Evolutionary conservation across 2,113 vertebrate genomes (phyloP).

Genomic region (Polyodon spathula): DNA sequence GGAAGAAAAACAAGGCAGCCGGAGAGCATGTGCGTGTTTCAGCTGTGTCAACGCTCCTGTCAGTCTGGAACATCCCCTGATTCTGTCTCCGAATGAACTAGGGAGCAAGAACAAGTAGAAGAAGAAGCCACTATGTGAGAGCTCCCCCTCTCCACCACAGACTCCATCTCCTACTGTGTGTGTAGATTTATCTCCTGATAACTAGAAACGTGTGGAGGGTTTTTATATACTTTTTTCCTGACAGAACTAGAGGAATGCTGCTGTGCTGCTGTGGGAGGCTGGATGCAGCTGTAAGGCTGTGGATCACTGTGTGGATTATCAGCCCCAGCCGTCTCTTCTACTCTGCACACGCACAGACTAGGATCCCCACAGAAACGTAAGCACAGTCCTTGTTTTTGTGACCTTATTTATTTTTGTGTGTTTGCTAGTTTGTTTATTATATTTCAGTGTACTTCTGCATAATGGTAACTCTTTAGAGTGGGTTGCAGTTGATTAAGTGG

Average conservation of each 20-base stretch:
- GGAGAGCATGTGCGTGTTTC: not conserved
- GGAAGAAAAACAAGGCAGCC: not conserved
- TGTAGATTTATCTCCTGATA: too few species aligned
- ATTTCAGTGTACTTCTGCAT: not conserved
- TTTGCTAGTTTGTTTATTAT: not conserved
- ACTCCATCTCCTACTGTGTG: not conserved
- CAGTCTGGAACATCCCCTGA: not conserved
- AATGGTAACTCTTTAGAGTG: not conserved
- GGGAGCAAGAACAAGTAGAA: not conserved
- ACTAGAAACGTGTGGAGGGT: too few species aligned
- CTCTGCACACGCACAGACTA: conserved; percentile 53
- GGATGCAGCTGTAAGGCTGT: conserved; percentile 6
- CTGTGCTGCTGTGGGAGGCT: not conserved
- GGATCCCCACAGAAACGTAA: conserved; percentile 81
- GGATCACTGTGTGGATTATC: conserved; percentile 54
- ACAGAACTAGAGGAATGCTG: not conserved
- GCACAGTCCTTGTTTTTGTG: conserved; percentile 28
- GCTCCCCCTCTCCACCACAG: not conserved
- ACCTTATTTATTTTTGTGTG: not conserved
- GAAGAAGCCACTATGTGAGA: not conserved
- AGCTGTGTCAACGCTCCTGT: not conserved
- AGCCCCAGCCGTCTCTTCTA: conserved; percentile 45
- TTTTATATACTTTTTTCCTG: not conserved
- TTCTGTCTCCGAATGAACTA: not conserved
- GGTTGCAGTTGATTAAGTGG: too few species aligned